These are phyloP conservation scores for Spea hammondii DNA, from an alignment of 2,797 vertebrate genomes.

Conservation along the genomic window DNA sequence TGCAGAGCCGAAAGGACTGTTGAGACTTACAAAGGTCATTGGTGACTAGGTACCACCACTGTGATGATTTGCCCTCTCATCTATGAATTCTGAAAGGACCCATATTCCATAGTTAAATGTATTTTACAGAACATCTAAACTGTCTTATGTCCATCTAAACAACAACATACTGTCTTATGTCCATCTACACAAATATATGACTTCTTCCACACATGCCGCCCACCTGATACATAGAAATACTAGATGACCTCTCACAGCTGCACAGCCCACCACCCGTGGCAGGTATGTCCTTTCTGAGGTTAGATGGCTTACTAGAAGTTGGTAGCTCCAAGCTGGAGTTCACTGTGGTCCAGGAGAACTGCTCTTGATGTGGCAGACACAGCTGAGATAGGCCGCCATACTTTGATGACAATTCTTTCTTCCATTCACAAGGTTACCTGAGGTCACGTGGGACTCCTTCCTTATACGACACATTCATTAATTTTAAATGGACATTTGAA, in stretches of 20 bases:
- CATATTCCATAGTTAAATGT: too few relatives aligned
- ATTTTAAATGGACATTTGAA: too few relatives aligned
- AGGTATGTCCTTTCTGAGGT: neutral
- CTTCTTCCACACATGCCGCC: too few relatives aligned
- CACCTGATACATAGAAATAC: neutral
- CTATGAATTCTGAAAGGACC: too few relatives aligned
- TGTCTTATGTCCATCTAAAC: too few relatives aligned
- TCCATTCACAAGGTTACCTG: slow-evolving; percentile 6
- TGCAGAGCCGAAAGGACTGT: too few relatives aligned
- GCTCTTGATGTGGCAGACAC: neutral
- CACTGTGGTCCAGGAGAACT: neutral
- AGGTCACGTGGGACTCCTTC: slow-evolving; percentile 4
- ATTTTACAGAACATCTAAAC: too few relatives aligned
- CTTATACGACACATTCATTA: neutral
- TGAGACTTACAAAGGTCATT: too few relatives aligned
- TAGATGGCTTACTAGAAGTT: neutral
- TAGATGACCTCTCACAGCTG: neutral
- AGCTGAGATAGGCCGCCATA: neutral
- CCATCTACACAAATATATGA: too few relatives aligned
- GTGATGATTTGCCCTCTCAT: too few relatives aligned
- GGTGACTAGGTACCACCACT: too few relatives aligned
- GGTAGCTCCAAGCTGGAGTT: neutral
- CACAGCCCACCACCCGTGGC: neutral
- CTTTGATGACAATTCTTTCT: neutral
- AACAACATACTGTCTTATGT: too few relatives aligned